Evolutionary conservation across 1,140 invertebrate genomes (phyloP), one percentile per base, ranked within the genome.

Genomic region (Drosophila sp.): DNA sequence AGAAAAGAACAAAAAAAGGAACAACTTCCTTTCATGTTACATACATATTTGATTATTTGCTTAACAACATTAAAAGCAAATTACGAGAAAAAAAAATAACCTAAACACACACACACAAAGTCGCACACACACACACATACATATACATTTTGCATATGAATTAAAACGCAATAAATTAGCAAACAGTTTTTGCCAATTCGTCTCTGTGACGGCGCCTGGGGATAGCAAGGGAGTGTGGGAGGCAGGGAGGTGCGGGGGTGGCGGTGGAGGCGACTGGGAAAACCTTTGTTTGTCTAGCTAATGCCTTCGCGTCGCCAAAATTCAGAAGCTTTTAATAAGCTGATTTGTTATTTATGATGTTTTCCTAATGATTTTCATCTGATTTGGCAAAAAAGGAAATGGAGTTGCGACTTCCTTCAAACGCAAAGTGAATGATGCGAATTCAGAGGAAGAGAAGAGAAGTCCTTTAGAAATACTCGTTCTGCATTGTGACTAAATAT

Each of bases 81-180:
- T 41, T 62, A 11, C 25, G 25, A 23, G 32, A 64, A 68, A 77
- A 68, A 54, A 41, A 30, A 62, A 17, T 17, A 62, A 10, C 27
- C 47, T 67, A 58, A 54, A 25, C 63, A 80, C 60, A 25, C 64
- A 69, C 67, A 64, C 50, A 40, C 41, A 29, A 50, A 71, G 57
- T 10, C 10, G 11, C 35, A 38, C 23, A 47, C 44, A 50, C 44
- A 25, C 66, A 80, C 60, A 5, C 56, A 47, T n/a, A 70, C 54
- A 57, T 38, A 33, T 40, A 32, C 54, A 80, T 68, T 90, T 90
- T 76, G 86, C 86, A 90, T 90, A 90, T 90, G 87, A 90, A 90
- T 90, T 90, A 90, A 90, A 86, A 72, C 86, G 87, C 79, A 85
- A 90, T 89, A 89, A 89, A 85, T 89, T 85, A 84, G 73, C 80